Percentiles rank a stretch among this genome's conserved stretches.
These are phyloP conservation scores for Sarcophaga caerulescens DNA, from an alignment of 2,888 invertebrate genomes.

Conservation along the genomic window DNA sequence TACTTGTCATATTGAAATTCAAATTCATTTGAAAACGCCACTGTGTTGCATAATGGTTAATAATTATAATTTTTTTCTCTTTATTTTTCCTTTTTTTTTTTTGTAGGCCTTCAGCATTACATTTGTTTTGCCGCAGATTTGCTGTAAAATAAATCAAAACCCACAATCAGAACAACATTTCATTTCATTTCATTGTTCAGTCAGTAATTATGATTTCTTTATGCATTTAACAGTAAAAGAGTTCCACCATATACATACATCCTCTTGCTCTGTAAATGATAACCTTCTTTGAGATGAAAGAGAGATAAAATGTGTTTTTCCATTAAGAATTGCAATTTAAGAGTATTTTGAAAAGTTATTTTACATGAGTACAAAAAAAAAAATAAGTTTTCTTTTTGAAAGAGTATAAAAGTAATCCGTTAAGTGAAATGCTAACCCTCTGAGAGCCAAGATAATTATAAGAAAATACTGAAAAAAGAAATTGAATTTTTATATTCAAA, in stretches of 20 bases:
- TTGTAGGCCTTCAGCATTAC: neutral
- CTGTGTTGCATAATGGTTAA: conserved; percentile 54
- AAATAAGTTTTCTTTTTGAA: too few relatives aligned
- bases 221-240: conserved; percentile 44
- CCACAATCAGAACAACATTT: conserved; percentile 6
- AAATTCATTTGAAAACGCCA: neutral
- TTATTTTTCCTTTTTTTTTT: neutral
- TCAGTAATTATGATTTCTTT: conserved; percentile 57
- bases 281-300: too few relatives aligned
- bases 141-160: conserved; percentile 15
- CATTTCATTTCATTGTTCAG: neutral
- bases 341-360: too few relatives aligned
- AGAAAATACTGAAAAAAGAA: too few relatives aligned
- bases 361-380: too few relatives aligned
- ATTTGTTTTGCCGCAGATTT: neutral
- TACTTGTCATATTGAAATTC: neutral
- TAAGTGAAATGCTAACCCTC: too few relatives aligned
- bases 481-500: too few relatives aligned
- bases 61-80: conserved; percentile 1
- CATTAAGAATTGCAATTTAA: too few relatives aligned
- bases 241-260: neutral
- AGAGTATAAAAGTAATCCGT: too few relatives aligned
- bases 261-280: too few relatives aligned
- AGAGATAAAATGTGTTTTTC: too few relatives aligned
- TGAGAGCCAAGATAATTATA: too few relatives aligned